Percentiles rank a stretch among this genome's conserved stretches.
Conservation (phyloP, 2,113 vertebrate genomes). For the Polypterus senegalus region DNA sequence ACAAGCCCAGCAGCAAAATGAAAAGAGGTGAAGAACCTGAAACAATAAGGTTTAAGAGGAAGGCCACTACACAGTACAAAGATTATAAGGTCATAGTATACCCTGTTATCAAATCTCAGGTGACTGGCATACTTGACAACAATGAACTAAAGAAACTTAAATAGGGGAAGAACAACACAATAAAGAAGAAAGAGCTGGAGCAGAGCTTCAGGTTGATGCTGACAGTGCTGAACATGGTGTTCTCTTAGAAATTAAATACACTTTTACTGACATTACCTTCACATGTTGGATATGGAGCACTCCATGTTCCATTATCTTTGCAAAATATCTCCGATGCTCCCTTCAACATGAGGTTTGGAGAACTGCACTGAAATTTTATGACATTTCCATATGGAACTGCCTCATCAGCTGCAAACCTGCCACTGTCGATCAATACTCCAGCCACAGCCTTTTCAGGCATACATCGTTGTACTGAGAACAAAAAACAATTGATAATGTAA, state of each 20-base stretch:
- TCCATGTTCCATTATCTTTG: slow-evolving; percentile 54
- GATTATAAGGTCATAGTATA: too few relatives aligned
- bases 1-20: too few relatives aligned
- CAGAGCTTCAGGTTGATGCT: too few relatives aligned
- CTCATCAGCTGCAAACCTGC: slow-evolving; percentile 19
- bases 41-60: too few relatives aligned
- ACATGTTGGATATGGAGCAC: slow-evolving; percentile 46
- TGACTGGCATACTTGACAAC: neutral
- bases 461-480: slow-evolving; percentile 49
- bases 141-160: neutral
- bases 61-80: too few relatives aligned
- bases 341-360: slow-evolving; percentile 22
- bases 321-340: slow-evolving; percentile 48
- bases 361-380: slow-evolving; percentile 52
- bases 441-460: slow-evolving; percentile 26
- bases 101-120: too few relatives aligned
- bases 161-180: too few relatives aligned
- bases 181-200: too few relatives aligned
- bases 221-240: too few relatives aligned
- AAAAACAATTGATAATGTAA: slow-evolving; percentile 3
- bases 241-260: neutral
- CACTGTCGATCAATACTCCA: slow-evolving; percentile 24
- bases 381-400: slow-evolving; percentile 47
- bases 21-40: too few relatives aligned
- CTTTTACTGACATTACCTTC: slow-evolving; percentile 41